Evolutionary conservation across 1,140 invertebrate genomes (phyloP).

Genomic region (Hyphantria cunea): DNA sequence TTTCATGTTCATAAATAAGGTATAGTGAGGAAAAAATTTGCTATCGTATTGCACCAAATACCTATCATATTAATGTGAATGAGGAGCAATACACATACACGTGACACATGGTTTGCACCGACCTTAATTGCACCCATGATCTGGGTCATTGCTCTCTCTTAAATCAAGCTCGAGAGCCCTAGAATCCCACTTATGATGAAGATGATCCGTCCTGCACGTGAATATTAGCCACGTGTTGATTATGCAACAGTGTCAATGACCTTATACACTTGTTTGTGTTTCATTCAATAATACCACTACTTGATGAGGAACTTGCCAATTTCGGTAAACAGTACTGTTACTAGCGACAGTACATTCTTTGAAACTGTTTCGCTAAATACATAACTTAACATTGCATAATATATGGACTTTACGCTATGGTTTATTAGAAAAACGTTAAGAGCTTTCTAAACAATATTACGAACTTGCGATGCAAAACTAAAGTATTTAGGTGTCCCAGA

Average conservation of each 20-base stretch:
- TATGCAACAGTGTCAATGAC: conserved; percentile 74
- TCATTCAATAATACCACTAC: conserved; percentile 47
- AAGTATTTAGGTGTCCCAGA: conserved; percentile 32
- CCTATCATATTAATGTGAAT: too few relatives aligned
- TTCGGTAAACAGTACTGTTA: conserved; percentile 33
- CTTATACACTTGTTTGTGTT: conserved; percentile 53
- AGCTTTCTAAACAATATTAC: neutral
- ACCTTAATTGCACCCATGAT: conserved; percentile 71
- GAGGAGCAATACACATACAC: conserved; percentile 21
- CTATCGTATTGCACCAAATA: too few relatives aligned
- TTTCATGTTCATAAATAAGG: too few relatives aligned
- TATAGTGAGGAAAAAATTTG: too few relatives aligned
- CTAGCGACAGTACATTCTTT: conserved; percentile 48
- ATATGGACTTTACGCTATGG: neutral
- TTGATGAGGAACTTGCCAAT: conserved; percentile 39
- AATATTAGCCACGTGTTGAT: conserved; percentile 48
- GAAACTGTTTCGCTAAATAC: conserved; percentile 40
- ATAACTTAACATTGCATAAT: neutral
- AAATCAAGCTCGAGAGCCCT: conserved; percentile 77
- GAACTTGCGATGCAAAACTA: conserved; percentile 2
- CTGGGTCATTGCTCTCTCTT: conserved; percentile 77
- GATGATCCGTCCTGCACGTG: conserved; percentile 63
- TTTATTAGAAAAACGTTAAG: neutral
- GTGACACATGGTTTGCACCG: conserved; percentile 67
- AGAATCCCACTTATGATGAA: conserved; percentile 67